Evolutionary conservation across 2,797 vertebrate genomes (phyloP).

Genomic region (Notolabrus celidotus): DNA sequence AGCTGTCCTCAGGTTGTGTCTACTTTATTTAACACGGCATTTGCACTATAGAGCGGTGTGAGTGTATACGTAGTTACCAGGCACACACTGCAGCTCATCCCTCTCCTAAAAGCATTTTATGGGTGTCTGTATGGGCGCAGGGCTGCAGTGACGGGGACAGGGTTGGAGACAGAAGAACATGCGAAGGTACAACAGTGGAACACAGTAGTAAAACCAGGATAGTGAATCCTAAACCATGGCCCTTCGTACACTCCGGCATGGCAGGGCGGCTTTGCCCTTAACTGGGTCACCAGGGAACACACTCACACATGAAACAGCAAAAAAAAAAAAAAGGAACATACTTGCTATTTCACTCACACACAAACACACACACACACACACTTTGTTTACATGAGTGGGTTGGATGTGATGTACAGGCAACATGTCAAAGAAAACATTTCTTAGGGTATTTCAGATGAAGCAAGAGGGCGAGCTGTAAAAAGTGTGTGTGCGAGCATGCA

Average conservation of each 20-base stretch:
- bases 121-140: constrained; percentile 75
- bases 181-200: constrained; percentile 32
- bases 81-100: constrained; percentile 75
- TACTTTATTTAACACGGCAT: constrained; percentile 51
- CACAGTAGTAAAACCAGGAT: constrained; percentile 24
- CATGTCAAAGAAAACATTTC: constrained; percentile 50
- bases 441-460: constrained; percentile 48
- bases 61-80: constrained; percentile 50
- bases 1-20: constrained; percentile 50
- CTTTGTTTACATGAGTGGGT: constrained; percentile 46
- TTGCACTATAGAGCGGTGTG: constrained; percentile 53
- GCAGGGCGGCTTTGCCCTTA: constrained; percentile 74
- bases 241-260: constrained; percentile 45
- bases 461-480: constrained; percentile 44
- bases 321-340: constrained; percentile 56
- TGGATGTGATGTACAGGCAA: constrained; percentile 52
- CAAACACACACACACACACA: constrained; percentile 15
- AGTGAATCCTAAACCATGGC: constrained; percentile 49
- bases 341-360: constrained; percentile 37
- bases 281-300: constrained; percentile 81
- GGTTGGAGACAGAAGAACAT: constrained; percentile 54
- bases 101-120: constrained; percentile 77
- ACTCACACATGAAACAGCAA: constrained; percentile 75
- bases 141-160: constrained; percentile 73
- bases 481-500: constrained; percentile 35